Evolutionary conservation across 2,888 invertebrate genomes (phyloP).

Genomic region (Scaptodrosophila latifasciaeformis): DNA sequence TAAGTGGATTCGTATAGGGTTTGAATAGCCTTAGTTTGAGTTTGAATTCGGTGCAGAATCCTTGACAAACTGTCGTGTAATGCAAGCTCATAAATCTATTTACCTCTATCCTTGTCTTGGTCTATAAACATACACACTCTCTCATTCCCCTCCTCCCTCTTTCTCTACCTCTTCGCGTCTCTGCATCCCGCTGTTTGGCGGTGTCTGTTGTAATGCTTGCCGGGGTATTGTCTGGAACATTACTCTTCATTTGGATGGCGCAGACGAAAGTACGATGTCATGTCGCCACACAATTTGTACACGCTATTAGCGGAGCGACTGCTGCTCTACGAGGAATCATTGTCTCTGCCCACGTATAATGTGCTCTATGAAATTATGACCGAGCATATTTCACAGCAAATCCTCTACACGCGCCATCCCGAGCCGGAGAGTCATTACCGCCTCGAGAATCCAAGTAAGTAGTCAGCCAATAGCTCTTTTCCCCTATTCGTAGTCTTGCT

Average conservation of each 20-base stretch:
- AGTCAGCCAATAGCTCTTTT: neutral
- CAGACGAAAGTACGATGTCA: conserved; percentile 98
- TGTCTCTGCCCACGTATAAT: conserved; percentile 97
- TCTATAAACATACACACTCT: no score
- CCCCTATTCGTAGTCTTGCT: no score
- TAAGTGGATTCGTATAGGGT: conserved; percentile 75
- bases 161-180: conserved; percentile 13
- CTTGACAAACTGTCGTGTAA: conserved; percentile 37
- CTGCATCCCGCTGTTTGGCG: no score
- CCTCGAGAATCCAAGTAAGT: conserved; percentile 96
- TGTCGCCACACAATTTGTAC: conserved; percentile 99
- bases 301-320: conserved; percentile 95
- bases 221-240: conserved; percentile 8
- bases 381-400: conserved; percentile 96
- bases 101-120: no score
- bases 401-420: conserved; percentile 93
- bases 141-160: conserved; percentile 3
- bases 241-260: conserved; percentile 10
- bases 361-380: conserved; percentile 99
- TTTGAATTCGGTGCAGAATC: neutral
- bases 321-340: conserved; percentile 89
- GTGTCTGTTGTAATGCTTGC: neutral
- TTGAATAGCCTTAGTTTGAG: no score
- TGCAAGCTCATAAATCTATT: conserved; percentile 36
- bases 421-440: conserved; percentile 96